These are phyloP conservation scores for Melanotaenia nigrans DNA, from an alignment of 2,797 vertebrate species.

Conservation along the genomic window DNA sequence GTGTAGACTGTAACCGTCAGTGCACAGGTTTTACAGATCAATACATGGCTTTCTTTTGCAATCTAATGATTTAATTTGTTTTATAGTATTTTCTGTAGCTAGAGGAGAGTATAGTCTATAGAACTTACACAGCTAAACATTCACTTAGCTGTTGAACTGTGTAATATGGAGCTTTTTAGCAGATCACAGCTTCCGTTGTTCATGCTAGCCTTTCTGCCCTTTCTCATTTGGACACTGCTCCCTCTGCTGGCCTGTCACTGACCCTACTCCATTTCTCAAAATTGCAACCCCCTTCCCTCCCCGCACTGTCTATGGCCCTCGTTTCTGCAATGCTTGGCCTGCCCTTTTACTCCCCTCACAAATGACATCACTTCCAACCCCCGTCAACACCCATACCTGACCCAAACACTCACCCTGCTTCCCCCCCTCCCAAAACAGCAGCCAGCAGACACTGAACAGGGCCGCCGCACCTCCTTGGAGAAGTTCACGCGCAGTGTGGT, in stretches of 20 bases:
- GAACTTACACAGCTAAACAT: background rate
- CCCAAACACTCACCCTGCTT: conserved; percentile 72
- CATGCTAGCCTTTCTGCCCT: conserved; percentile 68
- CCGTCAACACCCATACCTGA: conserved; percentile 69
- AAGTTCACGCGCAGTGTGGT: conserved; percentile 98
- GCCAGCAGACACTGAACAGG: conserved; percentile 92
- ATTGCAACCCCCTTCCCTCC: conserved; percentile 43
- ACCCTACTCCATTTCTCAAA: conserved; percentile 43
- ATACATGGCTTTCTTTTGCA: background rate
- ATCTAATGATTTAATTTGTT: background rate
- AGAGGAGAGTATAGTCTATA: conserved; percentile 5
- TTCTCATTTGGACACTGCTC: conserved; percentile 65
- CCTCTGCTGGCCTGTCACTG: conserved; percentile 73
- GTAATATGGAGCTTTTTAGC: conserved; percentile 67
- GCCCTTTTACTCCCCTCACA: conserved; percentile 40
- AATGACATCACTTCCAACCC: conserved; percentile 72
- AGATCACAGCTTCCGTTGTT: conserved; percentile 73
- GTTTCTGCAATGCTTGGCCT: conserved; percentile 53
- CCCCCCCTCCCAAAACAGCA: conserved; percentile 83
- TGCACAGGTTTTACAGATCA: background rate
- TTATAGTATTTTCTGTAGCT: background rate
- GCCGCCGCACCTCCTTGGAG: conserved; percentile 98
- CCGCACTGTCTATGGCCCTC: conserved; percentile 48
- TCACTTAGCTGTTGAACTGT: conserved; percentile 48
- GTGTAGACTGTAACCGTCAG: background rate